These are phyloP conservation scores for Diabrotica balteata DNA, from an alignment of 2,888 invertebrate species.

Conservation along the genomic window DNA sequence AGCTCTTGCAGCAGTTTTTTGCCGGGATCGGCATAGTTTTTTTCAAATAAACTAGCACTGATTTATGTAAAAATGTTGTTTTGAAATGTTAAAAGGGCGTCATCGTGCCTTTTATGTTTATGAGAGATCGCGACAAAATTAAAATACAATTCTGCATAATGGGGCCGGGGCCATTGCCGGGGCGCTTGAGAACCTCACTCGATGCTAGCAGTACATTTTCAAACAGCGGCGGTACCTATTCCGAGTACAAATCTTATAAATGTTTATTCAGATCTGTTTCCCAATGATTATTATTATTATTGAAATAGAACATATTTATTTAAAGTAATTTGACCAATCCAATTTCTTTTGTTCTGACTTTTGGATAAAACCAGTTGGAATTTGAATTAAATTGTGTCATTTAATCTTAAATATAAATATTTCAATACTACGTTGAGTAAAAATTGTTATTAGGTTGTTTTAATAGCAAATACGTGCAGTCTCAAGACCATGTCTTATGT, in stretches of 20 bases:
- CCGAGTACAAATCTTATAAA: background rate
- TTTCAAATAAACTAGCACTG: constrained; percentile 30
- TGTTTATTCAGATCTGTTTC: background rate
- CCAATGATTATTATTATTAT: background rate
- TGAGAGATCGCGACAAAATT: constrained; percentile 41
- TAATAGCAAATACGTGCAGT: too few relatives aligned
- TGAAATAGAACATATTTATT: too few relatives aligned
- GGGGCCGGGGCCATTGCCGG: constrained; percentile 24
- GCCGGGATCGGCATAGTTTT: constrained; percentile 12
- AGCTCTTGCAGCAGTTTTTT: constrained; percentile 2
- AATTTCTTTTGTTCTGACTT: too few relatives aligned
- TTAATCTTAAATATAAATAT: too few relatives aligned
- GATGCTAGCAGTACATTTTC: constrained; percentile 8
- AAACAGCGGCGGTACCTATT: constrained; percentile 18
- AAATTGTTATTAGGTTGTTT: too few relatives aligned
- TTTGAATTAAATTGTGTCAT: too few relatives aligned
- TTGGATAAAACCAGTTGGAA: too few relatives aligned
- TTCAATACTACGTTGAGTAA: too few relatives aligned
- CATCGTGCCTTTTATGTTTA: constrained; percentile 36
- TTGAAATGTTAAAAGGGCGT: constrained; percentile 37
- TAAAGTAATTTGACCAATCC: too few relatives aligned
- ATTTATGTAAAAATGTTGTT: constrained; percentile 38
- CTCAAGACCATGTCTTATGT: too few relatives aligned
- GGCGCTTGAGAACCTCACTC: constrained; percentile 19
- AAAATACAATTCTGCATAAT: constrained; percentile 41